A percentile compares a stretch with the other conserved stretches of the same genome.
Conservation (phyloP, 2,797 vertebrate genomes). For the Ara ararauna region DNA sequence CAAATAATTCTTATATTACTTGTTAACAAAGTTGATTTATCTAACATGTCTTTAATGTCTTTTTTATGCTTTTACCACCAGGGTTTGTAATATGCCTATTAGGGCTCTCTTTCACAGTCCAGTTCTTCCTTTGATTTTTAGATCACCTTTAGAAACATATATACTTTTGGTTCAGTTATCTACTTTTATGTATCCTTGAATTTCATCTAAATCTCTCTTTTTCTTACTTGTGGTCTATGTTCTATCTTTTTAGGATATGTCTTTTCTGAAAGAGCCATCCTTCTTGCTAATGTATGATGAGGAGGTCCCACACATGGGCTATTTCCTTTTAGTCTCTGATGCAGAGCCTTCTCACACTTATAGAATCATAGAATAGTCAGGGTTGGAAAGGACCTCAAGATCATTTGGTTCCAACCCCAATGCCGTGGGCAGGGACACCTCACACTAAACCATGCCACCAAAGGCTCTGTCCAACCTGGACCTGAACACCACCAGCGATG, state of each 20-base stretch:
- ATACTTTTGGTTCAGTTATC: background rate
- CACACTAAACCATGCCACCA: too few relatives aligned
- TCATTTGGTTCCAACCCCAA: too few relatives aligned
- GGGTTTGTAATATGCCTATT: background rate
- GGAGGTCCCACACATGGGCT: rapidly evolving
- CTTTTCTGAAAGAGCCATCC: background rate
- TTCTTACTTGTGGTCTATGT: background rate
- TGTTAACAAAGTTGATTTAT: background rate
- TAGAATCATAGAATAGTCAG: too few relatives aligned
- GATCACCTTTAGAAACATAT: background rate
- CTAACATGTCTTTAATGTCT: background rate
- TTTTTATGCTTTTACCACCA: background rate
- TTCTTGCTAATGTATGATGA: background rate
- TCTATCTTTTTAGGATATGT: background rate
- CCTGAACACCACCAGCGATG: too few relatives aligned
- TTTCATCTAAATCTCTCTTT: background rate
- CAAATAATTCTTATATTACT: background rate
- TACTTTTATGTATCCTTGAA: background rate
- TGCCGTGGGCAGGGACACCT: too few relatives aligned
- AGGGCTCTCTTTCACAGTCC: background rate
- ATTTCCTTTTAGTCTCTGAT: background rate
- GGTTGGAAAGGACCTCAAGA: too few relatives aligned
- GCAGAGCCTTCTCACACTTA: background rate
- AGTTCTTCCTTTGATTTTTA: background rate
- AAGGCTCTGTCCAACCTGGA: too few relatives aligned